A percentile compares a stretch with the other conserved stretches of the same genome.
phyloP scores from a whole-genome alignment of 2,888 invertebrate genomes.

The Pachliopta kotzebuea region DNA sequence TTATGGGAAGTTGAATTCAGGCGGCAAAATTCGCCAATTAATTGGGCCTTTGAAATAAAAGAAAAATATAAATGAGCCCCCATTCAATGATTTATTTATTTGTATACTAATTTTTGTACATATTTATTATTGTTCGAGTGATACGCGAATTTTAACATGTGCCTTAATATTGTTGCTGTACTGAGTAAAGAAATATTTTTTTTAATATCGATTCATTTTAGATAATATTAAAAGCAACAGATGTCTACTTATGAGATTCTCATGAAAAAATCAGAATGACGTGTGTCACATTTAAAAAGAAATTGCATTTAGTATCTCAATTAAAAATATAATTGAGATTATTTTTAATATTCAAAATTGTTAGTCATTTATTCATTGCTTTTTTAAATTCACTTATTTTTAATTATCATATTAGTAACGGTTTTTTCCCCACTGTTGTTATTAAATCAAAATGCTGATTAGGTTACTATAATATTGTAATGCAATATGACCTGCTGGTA shows the following conservation, averaged over 20 bases:
- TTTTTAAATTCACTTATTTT: not conserved
- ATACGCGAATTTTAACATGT: slow-evolving; percentile 56
- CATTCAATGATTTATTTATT: slow-evolving; percentile 47
- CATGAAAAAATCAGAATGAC: not conserved
- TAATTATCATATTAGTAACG: not conserved
- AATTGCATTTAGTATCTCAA: not conserved
- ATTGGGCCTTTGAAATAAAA: not conserved
- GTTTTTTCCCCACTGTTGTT: not conserved
- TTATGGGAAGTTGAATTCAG: too few relatives aligned
- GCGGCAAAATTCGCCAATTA: too few relatives aligned
- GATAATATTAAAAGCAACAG: not conserved
- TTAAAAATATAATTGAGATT: not conserved
- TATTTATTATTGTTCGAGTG: slow-evolving; percentile 56
- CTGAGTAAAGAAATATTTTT: not conserved
- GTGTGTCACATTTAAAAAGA: not conserved
- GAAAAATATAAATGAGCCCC: slow-evolving; percentile 8
- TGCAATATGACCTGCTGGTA: too few relatives aligned
- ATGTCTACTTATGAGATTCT: not conserved
- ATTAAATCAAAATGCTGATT: not conserved
- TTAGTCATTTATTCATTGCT: too few relatives aligned
- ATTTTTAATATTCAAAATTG: not conserved
- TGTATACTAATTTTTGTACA: slow-evolving; percentile 53
- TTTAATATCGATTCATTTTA: not conserved
- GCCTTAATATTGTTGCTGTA: slow-evolving; percentile 53
- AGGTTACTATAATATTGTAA: too few relatives aligned